Base-by-base conservation (phyloP, 92 coral and sea anemone genomes). In the Pocillopora meandrina region DNA sequence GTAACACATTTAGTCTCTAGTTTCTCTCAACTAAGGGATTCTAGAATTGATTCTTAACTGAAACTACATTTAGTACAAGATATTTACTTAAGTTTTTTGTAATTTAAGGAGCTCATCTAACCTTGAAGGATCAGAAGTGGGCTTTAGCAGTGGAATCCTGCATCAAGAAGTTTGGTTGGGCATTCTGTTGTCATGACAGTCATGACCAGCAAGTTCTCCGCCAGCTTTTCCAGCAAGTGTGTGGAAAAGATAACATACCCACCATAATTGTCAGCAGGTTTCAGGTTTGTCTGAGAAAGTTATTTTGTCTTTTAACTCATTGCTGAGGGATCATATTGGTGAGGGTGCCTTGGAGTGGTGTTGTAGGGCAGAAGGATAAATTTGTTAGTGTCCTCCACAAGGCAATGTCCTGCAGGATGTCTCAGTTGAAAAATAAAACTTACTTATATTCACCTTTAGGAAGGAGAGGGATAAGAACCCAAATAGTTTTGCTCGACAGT, bases 91-190 rank as follows among this genome's bases (percentile, higher is more conserved):
- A 49, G n/a, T 8, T 20, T 56, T 73, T 52, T 81, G 20, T 81
- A 55, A 59, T 26, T 47, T 13, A 33, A 96, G 99, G 99, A 26
- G 96, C 95, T 7, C 90, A 90, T 74, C 74, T 96, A n/a, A 91
- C 92, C 49, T 77, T 96, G 26, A 88, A 78, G 79, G 93, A 94
- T 20, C 94, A 94, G 56, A 61, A 71, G 42, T 96, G 98, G 98
- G 98, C 98, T 18, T 69, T 96, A 57, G 89, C 99, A 1, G 99
- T 96, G 62, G 99, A 96, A 81, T 81, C 85, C 0, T 92, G 96
- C 72, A 85, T 96, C 19, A 95, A 95, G 71, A 90, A 90, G 47
- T 66, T 90, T 71, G 96, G 87, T 9, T 90, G 88, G 89, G 89
- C 95, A 31, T 96, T 81, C 82, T 96, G 99, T 80, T 96, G 99